phyloP scores from a whole-genome alignment of 2,797 vertebrate species.

The Chaunax sp. region DNA sequence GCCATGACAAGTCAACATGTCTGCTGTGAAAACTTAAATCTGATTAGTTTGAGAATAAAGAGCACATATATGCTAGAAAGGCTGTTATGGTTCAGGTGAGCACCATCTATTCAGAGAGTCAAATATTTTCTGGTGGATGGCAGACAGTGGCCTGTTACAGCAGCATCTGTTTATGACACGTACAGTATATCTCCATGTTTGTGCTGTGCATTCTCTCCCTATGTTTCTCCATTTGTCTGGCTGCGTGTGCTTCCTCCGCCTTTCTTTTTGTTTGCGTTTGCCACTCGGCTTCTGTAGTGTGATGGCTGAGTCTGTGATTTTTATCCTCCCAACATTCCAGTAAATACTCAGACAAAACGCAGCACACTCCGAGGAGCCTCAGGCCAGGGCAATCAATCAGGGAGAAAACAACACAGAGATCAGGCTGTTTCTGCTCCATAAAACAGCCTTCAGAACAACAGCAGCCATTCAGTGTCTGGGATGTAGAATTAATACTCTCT shows the following conservation, averaged over 20 bases:
- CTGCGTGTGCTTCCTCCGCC: conserved; percentile 49
- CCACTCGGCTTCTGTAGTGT: conserved; percentile 48
- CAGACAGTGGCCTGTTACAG: background rate
- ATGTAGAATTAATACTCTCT: conserved; percentile 65
- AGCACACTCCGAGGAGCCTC: conserved; percentile 64
- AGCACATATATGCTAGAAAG: background rate
- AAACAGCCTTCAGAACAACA: conserved; percentile 75
- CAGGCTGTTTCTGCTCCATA: conserved; percentile 79
- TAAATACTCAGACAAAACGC: conserved; percentile 78
- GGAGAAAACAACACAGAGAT: conserved; percentile 76
- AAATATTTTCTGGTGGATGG: background rate
- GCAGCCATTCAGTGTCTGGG: conserved; percentile 68
- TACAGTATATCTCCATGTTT: conserved; percentile 12
- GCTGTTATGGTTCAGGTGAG: background rate
- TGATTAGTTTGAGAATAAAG: background rate
- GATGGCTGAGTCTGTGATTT: conserved; percentile 68
- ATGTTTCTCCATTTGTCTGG: conserved; percentile 27
- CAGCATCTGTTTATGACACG: background rate
- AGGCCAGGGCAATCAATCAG: conserved; percentile 80
- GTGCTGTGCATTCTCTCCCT: background rate
- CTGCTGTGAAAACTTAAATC: background rate
- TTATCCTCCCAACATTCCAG: conserved; percentile 78
- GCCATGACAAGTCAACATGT: conserved; percentile 17
- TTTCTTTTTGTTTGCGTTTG: conserved; percentile 52
- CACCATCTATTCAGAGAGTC: background rate